phyloP scores from a whole-genome alignment of 2,888 invertebrate species.

The Lepidonotus clava region DNA sequence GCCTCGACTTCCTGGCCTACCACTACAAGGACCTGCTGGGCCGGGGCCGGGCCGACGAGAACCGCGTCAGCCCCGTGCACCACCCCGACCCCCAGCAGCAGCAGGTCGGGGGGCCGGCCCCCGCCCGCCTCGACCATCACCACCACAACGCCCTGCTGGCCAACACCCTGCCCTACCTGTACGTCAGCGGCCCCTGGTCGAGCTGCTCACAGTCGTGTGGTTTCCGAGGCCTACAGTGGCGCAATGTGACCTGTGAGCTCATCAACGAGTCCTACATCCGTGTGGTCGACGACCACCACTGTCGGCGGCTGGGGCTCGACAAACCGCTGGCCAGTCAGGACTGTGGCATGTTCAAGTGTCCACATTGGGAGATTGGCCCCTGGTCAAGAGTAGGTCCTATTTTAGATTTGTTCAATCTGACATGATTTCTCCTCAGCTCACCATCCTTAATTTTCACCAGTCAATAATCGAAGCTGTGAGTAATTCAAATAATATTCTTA shows the following conservation, averaged over 20 bases:
- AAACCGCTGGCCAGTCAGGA: conserved; percentile 89
- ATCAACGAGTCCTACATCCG: conserved; percentile 86
- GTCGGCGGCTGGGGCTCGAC: conserved; percentile 55
- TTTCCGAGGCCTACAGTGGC: conserved; percentile 88
- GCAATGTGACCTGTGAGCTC: conserved; percentile 85
- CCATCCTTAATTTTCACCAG: too few relatives aligned
- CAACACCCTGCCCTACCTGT: conserved; percentile 57
- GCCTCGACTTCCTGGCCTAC: conserved; percentile 17
- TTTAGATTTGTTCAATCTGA: too few relatives aligned
- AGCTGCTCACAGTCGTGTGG: conserved; percentile 92
- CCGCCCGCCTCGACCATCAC: neutral
- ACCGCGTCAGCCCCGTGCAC: neutral
- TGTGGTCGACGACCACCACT: conserved; percentile 73
- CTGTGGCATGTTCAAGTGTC: conserved; percentile 91
- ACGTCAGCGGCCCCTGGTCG: conserved; percentile 87
- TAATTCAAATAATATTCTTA: too few relatives aligned
- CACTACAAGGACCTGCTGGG: neutral
- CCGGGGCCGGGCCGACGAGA: conserved; percentile 1
- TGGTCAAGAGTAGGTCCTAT: conserved; percentile 96
- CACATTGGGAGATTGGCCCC: conserved; percentile 93
- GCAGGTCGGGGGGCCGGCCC: neutral
- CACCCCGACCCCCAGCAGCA: neutral
- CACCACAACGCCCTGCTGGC: conserved; percentile 6
- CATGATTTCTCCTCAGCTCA: too few relatives aligned
- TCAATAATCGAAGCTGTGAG: too few relatives aligned